Evolutionary conservation across 2,797 vertebrate genomes (phyloP), one percentile per base, ranked within the genome.

Genomic region (Crocidura indochinensis): DNA sequence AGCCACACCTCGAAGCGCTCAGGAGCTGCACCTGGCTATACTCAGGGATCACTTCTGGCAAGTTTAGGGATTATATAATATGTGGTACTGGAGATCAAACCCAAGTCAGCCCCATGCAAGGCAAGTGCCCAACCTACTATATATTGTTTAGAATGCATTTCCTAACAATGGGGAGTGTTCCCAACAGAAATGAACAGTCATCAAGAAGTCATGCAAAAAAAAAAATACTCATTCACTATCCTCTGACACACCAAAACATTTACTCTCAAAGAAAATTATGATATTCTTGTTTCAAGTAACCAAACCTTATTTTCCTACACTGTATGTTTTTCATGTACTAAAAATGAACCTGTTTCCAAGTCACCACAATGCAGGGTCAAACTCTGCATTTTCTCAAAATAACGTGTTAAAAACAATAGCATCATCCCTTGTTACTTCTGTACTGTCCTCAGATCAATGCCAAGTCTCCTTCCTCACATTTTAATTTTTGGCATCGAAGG

Each of bases 231-330:
- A 51, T 44, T 65, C 44, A 10, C 71, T 53, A 81, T 31, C 31
- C 71, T 87, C 53, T 8, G 47, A 85, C 6, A 47, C 51, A 71
- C 49, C 15, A 68, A 77, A 76, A 29, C 80, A 49, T 87, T 72
- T 51, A 65, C 62, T 82, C 47, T 92, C 79, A 69, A 56, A 89
- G 12, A 47, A 8, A 29, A 68, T 84, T 53, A 76, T 31, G 72
- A 65, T 31, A 71, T 38, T 72, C 68, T 69, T 87, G 38, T 80
- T 78, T 92, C 74, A 71, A 64, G 87, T 31, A 15, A 51, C 51
- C 38, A 72, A 77, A 64, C 31, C 15, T 2, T 22, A 76, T 82
- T 56, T 90, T 60, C 22, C 84, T 31, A 91, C 64, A 67, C 1
- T 29, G 20, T 9, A 3, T 24, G 19, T 65, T n/a, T 71, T 76